phyloP scores from a whole-genome alignment of 1,140 invertebrate genomes.

The Matsumurasca onukii region DNA sequence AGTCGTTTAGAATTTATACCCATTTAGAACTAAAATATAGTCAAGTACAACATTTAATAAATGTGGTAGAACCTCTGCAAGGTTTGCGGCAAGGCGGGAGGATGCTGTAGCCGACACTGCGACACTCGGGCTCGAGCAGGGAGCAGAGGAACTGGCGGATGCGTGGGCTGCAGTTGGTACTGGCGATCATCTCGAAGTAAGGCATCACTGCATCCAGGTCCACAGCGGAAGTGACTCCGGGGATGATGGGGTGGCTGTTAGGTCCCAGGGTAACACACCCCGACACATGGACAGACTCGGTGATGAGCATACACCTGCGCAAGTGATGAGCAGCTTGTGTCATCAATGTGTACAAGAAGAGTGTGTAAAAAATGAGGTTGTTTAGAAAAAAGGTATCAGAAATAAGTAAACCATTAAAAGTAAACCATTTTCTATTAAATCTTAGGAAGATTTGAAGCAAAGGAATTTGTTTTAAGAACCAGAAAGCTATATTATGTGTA shows the following conservation, averaged over 20 bases:
- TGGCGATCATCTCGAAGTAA: constrained; percentile 56
- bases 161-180: constrained; percentile 61
- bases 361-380: not conserved
- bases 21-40: no score
- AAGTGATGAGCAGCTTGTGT: not conserved
- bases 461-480: no score
- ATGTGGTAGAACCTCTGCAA: constrained; percentile 62
- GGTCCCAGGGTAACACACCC: constrained; percentile 62
- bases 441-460: no score
- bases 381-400: not conserved
- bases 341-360: no score
- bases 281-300: constrained; percentile 49
- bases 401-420: no score
- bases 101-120: constrained; percentile 54
- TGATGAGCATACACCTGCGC: constrained; percentile 37
- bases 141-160: constrained; percentile 62
- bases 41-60: no score
- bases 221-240: constrained; percentile 45
- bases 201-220: constrained; percentile 51
- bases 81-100: constrained; percentile 63
- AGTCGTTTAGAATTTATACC: no score
- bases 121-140: constrained; percentile 64
- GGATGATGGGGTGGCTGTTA: constrained; percentile 52
- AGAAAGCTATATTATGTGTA: no score
- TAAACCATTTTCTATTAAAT: no score